Evolutionary conservation across 2,113 vertebrate species (phyloP).

Genomic region (Oncorhynchus masou): DNA sequence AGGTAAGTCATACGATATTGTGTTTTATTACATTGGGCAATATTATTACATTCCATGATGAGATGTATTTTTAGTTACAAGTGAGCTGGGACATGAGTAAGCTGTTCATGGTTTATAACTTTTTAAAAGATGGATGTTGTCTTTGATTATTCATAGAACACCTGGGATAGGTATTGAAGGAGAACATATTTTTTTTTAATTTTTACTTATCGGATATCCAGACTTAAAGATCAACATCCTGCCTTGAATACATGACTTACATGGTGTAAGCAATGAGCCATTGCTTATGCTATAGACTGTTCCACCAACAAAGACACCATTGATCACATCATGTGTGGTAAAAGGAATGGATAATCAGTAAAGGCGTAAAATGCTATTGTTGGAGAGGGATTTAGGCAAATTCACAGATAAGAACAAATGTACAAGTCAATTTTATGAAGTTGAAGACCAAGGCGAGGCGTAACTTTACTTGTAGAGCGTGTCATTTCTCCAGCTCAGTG

Average conservation of each 20-base stretch:
- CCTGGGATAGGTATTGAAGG: background rate
- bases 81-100: background rate
- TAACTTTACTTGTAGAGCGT: background rate
- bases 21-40: too few species aligned
- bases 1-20: background rate
- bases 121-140: background rate
- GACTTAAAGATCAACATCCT: background rate
- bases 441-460: background rate
- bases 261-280: background rate
- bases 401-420: background rate
- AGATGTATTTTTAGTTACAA: background rate
- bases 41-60: background rate
- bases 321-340: too few species aligned
- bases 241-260: background rate
- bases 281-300: background rate
- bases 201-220: background rate
- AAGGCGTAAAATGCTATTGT: too few species aligned
- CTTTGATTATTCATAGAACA: background rate
- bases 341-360: too few species aligned
- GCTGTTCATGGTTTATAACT: background rate
- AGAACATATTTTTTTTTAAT: background rate
- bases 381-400: background rate
- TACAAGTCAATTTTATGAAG: background rate
- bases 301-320: too few species aligned
- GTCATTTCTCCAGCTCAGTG: background rate